Percentiles rank a stretch among this genome's conserved stretches.
These are phyloP conservation scores for Colistium nudipinnis DNA, from an alignment of 2,113 vertebrate genomes.

Conservation along the genomic window DNA sequence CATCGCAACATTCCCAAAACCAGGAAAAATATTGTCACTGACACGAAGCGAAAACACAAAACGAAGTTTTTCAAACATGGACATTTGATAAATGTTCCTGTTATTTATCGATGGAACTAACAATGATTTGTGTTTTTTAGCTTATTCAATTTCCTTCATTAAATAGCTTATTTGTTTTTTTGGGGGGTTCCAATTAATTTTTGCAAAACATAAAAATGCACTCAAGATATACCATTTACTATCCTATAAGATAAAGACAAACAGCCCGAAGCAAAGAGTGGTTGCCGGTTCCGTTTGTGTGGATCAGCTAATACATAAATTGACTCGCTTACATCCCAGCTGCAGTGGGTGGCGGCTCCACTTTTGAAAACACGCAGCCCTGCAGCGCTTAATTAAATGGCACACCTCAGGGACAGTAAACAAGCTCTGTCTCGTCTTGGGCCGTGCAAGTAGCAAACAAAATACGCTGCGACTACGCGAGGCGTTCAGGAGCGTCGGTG, in stretches of 20 bases:
- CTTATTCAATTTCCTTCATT: too few relatives aligned
- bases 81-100: too few relatives aligned
- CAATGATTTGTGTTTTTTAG: too few relatives aligned
- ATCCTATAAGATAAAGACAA: not conserved
- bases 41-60: constrained; percentile 20
- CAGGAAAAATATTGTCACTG: constrained; percentile 20
- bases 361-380: constrained; percentile 36
- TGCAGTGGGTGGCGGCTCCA: constrained; percentile 2
- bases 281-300: not conserved
- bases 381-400: constrained; percentile 48
- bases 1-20: constrained; percentile 27
- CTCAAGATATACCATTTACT: not conserved
- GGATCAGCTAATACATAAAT: not conserved
- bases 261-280: not conserved
- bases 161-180: too few relatives aligned
- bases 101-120: not conserved
- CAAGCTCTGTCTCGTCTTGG: constrained; percentile 37
- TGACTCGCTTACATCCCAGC: not conserved
- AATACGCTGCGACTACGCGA: constrained; percentile 23
- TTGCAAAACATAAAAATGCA: too few relatives aligned
- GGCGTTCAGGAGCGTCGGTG: constrained; percentile 6
- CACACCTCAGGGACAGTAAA: constrained; percentile 52
- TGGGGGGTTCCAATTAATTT: too few relatives aligned
- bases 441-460: constrained; percentile 25
- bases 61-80: not conserved